A percentile compares a stretch with the other conserved stretches of the same genome.
Conservation (phyloP, 2,797 vertebrate genomes). For the Morelia viridis region DNA sequence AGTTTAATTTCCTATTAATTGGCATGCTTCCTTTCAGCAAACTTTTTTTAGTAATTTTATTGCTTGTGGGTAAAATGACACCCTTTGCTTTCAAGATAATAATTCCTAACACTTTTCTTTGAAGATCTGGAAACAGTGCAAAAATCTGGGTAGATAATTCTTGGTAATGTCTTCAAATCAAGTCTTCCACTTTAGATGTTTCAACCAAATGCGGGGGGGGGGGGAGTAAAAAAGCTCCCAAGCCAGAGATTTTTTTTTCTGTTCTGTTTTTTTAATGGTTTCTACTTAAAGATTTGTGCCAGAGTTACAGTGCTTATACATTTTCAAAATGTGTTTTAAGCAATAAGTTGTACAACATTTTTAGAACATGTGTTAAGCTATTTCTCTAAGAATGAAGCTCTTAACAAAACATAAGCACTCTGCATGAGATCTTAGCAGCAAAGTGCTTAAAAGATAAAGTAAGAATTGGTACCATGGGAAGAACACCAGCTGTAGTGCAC, state of each 20-base stretch:
- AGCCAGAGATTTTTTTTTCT: constrained; percentile 9
- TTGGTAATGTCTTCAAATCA: constrained; percentile 68
- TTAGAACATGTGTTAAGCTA: constrained; percentile 88
- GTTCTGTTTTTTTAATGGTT: constrained; percentile 65
- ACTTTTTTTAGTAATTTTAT: constrained; percentile 67
- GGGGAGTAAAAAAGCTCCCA: not conserved
- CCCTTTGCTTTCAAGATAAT: constrained; percentile 70
- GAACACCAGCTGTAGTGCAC: constrained; percentile 89
- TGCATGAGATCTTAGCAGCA: constrained; percentile 87
- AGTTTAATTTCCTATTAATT: constrained; percentile 28
- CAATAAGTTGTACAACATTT: constrained; percentile 87
- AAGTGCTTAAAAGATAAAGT: constrained; percentile 88
- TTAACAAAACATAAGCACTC: constrained; percentile 89
- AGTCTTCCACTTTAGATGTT: constrained; percentile 66
- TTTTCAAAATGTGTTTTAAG: constrained; percentile 85
- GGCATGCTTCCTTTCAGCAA: constrained; percentile 68
- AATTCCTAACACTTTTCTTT: constrained; percentile 68
- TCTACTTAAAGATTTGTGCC: constrained; percentile 77
- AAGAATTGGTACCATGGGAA: constrained; percentile 96
- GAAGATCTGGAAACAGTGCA: constrained; percentile 63
- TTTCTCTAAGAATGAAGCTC: constrained; percentile 87
- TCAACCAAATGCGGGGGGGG: constrained; percentile 58
- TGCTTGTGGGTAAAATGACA: constrained; percentile 69
- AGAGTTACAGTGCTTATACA: constrained; percentile 79
- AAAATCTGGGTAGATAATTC: constrained; percentile 69